Percentiles rank a stretch among this genome's conserved stretches.
Conservation (phyloP, 1,140 invertebrate genomes). For the Alviniconcha marisindica region DNA sequence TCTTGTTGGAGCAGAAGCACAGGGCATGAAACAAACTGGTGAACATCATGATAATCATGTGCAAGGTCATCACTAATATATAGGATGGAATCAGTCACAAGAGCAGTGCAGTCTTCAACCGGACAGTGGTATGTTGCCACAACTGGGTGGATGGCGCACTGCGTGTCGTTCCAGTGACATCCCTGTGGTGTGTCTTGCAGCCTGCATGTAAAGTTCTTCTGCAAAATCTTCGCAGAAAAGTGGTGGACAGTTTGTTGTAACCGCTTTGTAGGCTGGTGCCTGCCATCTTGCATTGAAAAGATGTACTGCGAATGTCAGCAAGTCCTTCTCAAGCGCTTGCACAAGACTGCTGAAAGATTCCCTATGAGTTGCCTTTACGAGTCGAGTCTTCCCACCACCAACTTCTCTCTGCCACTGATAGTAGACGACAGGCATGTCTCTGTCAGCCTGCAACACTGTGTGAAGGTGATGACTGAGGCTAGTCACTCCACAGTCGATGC, state of each 20-base stretch:
- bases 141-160: slow-evolving; percentile 33
- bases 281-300: slow-evolving; percentile 43
- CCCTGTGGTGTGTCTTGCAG: slow-evolving; percentile 42
- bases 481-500: slow-evolving; percentile 22
- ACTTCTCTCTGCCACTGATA: neutral
- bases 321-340: neutral
- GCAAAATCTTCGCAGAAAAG: slow-evolving; percentile 38
- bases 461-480: neutral
- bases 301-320: neutral
- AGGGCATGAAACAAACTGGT: slow-evolving; percentile 36
- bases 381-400: too few relatives aligned
- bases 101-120: neutral
- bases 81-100: slow-evolving; percentile 35
- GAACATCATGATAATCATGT: slow-evolving; percentile 50
- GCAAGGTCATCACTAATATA: slow-evolving; percentile 42
- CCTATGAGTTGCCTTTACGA: too few relatives aligned
- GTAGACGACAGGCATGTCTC: neutral
- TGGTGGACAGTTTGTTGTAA: slow-evolving; percentile 22
- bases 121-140: slow-evolving; percentile 33
- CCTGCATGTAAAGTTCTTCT: slow-evolving; percentile 36
- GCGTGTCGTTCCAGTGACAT: slow-evolving; percentile 40
- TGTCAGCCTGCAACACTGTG: neutral
- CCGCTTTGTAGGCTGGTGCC: neutral
- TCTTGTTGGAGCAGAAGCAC: slow-evolving; percentile 25
- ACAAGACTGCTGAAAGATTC: too few relatives aligned